Evolutionary conservation across 2,797 vertebrate genomes (phyloP).

Genomic region (Catostomus latipinnis): DNA sequence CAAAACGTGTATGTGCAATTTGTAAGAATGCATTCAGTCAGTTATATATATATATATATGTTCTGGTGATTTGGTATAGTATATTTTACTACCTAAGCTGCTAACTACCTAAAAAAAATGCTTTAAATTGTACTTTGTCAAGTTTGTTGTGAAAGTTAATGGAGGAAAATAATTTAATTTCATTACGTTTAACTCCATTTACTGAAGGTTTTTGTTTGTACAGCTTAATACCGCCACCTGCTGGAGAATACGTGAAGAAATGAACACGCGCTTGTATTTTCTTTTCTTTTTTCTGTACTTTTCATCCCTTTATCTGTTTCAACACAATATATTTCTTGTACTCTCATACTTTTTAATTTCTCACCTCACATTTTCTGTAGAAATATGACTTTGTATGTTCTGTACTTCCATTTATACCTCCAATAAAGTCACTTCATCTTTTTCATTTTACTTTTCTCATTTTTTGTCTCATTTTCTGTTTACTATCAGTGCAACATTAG

Average conservation of each 20-base stretch:
- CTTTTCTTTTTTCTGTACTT: neutral
- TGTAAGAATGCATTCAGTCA: neutral
- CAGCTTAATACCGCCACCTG: constrained; percentile 1
- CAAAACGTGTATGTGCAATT: neutral
- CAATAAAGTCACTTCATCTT: constrained; percentile 33
- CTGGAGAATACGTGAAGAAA: neutral
- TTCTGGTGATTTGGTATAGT: constrained; percentile 2
- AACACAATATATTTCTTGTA: constrained; percentile 10
- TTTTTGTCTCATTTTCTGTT: constrained; percentile 7
- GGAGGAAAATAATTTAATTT: neutral
- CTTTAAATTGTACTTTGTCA: neutral
- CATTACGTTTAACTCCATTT: neutral
- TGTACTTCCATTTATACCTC: constrained; percentile 8
- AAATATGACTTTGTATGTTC: constrained; percentile 1
- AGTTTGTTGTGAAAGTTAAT: constrained; percentile 1
- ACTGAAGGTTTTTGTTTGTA: neutral
- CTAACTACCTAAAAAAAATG: neutral
- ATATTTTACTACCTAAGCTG: neutral
- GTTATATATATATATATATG: neutral
- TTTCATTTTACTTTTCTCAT: constrained; percentile 4
- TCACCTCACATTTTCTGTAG: neutral
- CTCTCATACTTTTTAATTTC: neutral
- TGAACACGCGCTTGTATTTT: neutral
- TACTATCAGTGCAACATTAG: neutral
- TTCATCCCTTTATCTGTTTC: constrained; percentile 11